These are phyloP conservation scores for Argyrosomus japonicus DNA, from an alignment of 2,113 vertebrate species.

Conservation along the genomic window DNA sequence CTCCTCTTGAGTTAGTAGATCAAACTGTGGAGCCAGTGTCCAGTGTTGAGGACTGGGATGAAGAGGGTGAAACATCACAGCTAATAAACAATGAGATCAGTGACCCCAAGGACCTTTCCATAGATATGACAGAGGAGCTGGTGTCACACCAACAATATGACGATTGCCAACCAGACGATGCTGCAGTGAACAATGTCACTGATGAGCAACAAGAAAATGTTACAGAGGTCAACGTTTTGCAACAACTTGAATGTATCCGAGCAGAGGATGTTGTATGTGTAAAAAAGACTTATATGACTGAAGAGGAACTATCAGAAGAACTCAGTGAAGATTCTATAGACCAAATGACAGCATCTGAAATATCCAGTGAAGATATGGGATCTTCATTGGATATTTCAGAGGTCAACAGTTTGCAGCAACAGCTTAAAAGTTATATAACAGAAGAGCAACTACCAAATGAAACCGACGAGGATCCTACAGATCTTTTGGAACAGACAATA, in stretches of 20 bases:
- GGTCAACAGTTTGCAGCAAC: constrained; percentile 4
- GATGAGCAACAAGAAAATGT: constrained; percentile 18
- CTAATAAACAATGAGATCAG: constrained; percentile 10
- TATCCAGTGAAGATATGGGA: not conserved
- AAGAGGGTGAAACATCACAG: constrained; percentile 17
- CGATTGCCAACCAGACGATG: not conserved
- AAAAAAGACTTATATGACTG: not conserved
- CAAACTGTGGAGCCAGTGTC: not conserved
- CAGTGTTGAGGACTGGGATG: constrained; percentile 8
- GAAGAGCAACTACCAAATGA: constrained; percentile 18
- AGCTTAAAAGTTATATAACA: not conserved
- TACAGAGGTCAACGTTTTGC: constrained; percentile 2
- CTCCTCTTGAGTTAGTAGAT: constrained; percentile 9
- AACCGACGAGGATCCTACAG: not conserved
- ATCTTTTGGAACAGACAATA: constrained; percentile 2
- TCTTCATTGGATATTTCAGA: too few relatives aligned
- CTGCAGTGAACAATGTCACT: not conserved
- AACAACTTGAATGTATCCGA: constrained; percentile 28
- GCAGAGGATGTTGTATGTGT: constrained; percentile 18
- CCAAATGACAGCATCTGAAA: not conserved
- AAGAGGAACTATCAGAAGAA: constrained; percentile 18
- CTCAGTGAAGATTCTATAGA: too few relatives aligned
- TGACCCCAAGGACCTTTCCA: not conserved
- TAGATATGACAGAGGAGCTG: constrained; percentile 6
- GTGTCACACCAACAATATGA: constrained; percentile 12